Conservation (phyloP, 1,140 invertebrate genomes). For the Papilio aristodemus region DNA sequence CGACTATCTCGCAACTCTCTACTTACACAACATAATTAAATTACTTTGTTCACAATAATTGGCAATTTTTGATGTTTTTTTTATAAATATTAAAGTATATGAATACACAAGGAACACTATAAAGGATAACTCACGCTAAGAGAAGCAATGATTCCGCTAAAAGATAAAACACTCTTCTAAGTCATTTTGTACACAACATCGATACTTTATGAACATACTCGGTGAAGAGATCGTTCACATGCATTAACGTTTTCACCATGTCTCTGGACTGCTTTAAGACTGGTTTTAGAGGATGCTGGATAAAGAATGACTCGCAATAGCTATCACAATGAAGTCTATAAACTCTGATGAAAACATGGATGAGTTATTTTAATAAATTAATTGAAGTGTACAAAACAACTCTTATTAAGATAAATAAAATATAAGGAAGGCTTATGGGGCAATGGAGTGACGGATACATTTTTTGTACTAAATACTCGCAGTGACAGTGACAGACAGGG, state of each 20-base stretch:
- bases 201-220: too few species aligned
- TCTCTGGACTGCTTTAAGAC: background rate
- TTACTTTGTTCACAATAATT: background rate
- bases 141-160: too few species aligned
- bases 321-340: too few species aligned
- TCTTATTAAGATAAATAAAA: conserved; percentile 16
- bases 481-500: conserved; percentile 70
- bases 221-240: too few species aligned
- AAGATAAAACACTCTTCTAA: too few species aligned
- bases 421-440: conserved; percentile 39
- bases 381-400: conserved; percentile 13
- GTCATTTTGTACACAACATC: too few species aligned
- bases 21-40: conserved; percentile 21
- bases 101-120: too few species aligned
- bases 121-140: too few species aligned
- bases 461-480: conserved; percentile 56
- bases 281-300: background rate
- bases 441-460: conserved; percentile 46
- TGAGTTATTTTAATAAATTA: background rate
- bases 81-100: background rate
- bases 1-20: conserved; percentile 9
- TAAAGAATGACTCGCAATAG: background rate
- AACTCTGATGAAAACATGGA: background rate
- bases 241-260: too few species aligned
- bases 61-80: background rate